Evolutionary conservation across 2,797 vertebrate genomes (phyloP), one percentile per base, ranked within the genome.

Genomic region (Chelonia mydas): DNA sequence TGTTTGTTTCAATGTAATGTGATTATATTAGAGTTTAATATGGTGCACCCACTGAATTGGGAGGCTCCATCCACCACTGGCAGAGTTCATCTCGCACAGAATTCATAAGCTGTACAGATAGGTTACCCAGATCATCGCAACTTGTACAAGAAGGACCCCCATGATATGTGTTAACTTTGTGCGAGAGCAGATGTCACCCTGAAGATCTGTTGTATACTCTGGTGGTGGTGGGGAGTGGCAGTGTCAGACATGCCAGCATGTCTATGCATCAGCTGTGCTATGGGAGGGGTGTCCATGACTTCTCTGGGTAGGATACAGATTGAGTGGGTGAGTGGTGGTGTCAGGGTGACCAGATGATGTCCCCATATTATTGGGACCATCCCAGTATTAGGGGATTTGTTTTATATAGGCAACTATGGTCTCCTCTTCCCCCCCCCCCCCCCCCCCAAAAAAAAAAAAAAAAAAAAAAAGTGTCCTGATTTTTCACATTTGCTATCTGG

Each of bases 221-320:
- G 17, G 16, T 31, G 33, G 25, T 27, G 23, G 27, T 54, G 65
- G 61, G 33, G 31, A 31, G 53, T 93, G 87, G 87, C 72, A 77
- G 54, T 57, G 47, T 74, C 0, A 0, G 47, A 3, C 37, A n/a
- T 53, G 47, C 53, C 25, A 65, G 1, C 55, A 7, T 11, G 2
- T 81, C 49, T 91, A 85, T 27, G 6, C 0, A 33, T 77, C 15
- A 0, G 2, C 5, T 11, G 45, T 0, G 31, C 41, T 16, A 11
- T 47, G 86, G 61, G 79, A 89, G 33, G 68, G 77, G 47, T 59
- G 11, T 59, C 57, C 27, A 15, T 59, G 5, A 59, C 12, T 13
- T 31, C 27, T 59, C 6, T 59, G 28, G 57, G 27, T 31, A 59
- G 57, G 27, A 31, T 13, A 10, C 57, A 59, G 27, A 13, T 59